Evolutionary conservation across 2,797 vertebrate species (phyloP).

Genomic region (Strix occidentalis): DNA sequence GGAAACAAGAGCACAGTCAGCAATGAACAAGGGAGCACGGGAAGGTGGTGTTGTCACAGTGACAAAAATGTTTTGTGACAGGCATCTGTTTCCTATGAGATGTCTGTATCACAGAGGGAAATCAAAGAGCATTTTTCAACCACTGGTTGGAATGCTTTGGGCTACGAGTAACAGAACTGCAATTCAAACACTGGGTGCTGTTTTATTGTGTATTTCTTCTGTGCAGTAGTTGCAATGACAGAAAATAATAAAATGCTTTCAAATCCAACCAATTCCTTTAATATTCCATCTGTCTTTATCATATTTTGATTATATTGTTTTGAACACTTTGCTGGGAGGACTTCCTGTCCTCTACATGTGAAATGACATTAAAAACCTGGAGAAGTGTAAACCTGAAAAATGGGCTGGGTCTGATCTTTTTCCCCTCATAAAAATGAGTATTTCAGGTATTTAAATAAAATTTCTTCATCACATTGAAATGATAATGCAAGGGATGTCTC

Average conservation of each 20-base stretch:
- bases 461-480: conserved; percentile 75
- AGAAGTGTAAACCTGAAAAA: conserved; percentile 72
- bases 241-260: conserved; percentile 65
- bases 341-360: conserved; percentile 32
- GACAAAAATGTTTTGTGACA: conserved; percentile 85
- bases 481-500: conserved; percentile 77
- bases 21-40: conserved; percentile 94
- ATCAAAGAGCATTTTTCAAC: conserved; percentile 88
- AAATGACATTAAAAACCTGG: conserved; percentile 55
- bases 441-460: conserved; percentile 75
- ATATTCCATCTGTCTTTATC: conserved; percentile 30
- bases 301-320: conserved; percentile 32
- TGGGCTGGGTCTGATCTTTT: conserved; percentile 87
- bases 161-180: conserved; percentile 70
- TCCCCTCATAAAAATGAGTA: conserved; percentile 80
- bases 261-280: conserved; percentile 68
- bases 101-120: conserved; percentile 82
- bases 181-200: conserved; percentile 69
- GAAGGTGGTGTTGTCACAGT: conserved; percentile 87
- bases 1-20: conserved; percentile 99
- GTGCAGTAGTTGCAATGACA: conserved; percentile 30
- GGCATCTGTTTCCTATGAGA: conserved; percentile 86
- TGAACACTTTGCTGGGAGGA: conserved; percentile 46
- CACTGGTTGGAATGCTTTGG: conserved; percentile 86
- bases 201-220: conserved; percentile 50